Base-by-base conservation (phyloP, 2,888 invertebrate species). In the Stenoptilia bipunctidactyla region DNA sequence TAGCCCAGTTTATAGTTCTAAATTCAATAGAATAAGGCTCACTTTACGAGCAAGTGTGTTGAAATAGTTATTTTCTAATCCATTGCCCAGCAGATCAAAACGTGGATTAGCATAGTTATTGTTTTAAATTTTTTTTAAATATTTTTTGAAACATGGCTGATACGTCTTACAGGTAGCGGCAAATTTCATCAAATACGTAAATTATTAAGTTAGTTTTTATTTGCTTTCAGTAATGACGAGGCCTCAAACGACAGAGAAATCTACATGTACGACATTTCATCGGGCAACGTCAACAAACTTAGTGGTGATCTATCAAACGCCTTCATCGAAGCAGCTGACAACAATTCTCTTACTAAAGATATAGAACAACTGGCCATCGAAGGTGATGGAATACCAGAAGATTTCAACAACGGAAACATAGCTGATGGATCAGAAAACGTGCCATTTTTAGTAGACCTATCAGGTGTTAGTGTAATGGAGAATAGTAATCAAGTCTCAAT, bases 261-360 rank as follows among this genome's bases (percentile, higher is more conserved):
- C 54, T 94, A 88, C 71, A 94, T 94, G 94, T 94, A 93, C 64
- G 94, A 94, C 61, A 88, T 93, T 35, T 75, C 85, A 45, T 89
- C 90, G 2, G 88, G 90, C 55, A 88, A 86, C 33, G 91, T 93
- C 1, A 93, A 88, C 66, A 92, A 90, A 69, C 75, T 94, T 14
- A 89, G 88, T 49, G 94, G 94, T 1, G 93, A 93, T 56, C 79
- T 94, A 38, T 94, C 94, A 2, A 88, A 90, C 38, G 92, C 94
- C 27, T 94, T 94, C 55, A 93, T 94, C 1, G 91, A 92, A 59
- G 94, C 93, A 35, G 94, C 94, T 14, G 94, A 94, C 73, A 92
- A 92, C 50, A 94, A 94, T 68, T 89, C 93, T 6, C 74, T 86
- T 36, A 87, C 88, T 48, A 87, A 88, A 67, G 89, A 89, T 48